Evolutionary conservation across 2,113 vertebrate genomes (phyloP).

Genomic region (Nymphicus hollandicus): DNA sequence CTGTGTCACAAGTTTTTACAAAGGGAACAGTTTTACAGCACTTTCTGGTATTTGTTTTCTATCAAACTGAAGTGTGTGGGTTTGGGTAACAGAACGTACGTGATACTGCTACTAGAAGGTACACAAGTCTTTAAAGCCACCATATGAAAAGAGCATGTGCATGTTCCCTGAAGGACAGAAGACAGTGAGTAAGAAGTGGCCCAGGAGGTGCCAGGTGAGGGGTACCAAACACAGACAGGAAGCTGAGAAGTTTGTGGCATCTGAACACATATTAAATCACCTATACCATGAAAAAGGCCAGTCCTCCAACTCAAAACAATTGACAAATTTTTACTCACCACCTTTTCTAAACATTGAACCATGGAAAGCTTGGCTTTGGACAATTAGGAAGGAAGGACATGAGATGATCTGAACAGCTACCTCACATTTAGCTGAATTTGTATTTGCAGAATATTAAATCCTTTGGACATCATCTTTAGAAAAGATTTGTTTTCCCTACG

Average conservation of each 20-base stretch:
- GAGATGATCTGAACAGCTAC: neutral
- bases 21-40: neutral
- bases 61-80: neutral
- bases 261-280: neutral
- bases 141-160: rapidly evolving
- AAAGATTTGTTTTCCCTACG: neutral
- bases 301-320: neutral
- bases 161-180: neutral
- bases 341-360: neutral
- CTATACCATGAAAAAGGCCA: neutral
- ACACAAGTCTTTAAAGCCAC: neutral
- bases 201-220: neutral
- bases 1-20: neutral
- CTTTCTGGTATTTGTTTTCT: neutral
- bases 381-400: neutral
- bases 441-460: neutral
- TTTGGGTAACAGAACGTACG: neutral
- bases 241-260: neutral
- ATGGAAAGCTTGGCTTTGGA: neutral
- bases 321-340: neutral
- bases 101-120: neutral
- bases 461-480: neutral
- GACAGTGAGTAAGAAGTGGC: neutral
- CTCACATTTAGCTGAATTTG: neutral
- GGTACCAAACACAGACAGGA: neutral